These are phyloP conservation scores for Dendrocincla fuliginosa DNA, from an alignment of 2,797 vertebrate genomes.

Conservation along the genomic window DNA sequence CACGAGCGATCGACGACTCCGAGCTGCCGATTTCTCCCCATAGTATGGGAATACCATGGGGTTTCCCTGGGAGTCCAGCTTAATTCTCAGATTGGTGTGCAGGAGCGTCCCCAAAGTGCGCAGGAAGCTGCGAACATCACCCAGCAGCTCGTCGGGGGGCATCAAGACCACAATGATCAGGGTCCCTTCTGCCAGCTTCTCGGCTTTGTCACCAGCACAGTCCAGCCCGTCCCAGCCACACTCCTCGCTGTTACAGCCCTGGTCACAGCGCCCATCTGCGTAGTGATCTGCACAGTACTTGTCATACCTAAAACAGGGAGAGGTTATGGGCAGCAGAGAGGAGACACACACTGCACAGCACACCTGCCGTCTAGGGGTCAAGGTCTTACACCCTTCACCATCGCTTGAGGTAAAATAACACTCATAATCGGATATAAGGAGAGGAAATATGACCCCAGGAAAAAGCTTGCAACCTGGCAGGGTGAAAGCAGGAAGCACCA, in stretches of 20 bases:
- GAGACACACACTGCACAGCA: background rate
- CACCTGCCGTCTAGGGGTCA: no score
- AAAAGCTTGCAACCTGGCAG: background rate
- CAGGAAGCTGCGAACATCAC: conserved; percentile 87
- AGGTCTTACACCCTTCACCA: background rate
- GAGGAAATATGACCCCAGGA: background rate
- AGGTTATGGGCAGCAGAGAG: background rate
- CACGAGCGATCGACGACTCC: conserved; percentile 77
- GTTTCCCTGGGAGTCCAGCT: conserved; percentile 76
- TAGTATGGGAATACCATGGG: conserved; percentile 90
- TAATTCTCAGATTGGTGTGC: conserved; percentile 88
- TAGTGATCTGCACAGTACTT: conserved; percentile 92
- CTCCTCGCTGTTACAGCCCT: conserved; percentile 88
- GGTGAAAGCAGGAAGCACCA: background rate
- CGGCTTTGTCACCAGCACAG: conserved; percentile 79
- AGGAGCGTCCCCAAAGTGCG: conserved; percentile 86
- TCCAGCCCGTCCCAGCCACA: conserved; percentile 95
- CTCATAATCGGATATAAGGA: background rate
- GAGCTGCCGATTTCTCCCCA: conserved; percentile 40
- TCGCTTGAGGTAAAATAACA: background rate
- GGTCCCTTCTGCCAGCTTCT: conserved; percentile 82
- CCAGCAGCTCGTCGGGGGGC: conserved; percentile 86
- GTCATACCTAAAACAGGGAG: conserved; percentile 80
- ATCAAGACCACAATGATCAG: conserved; percentile 90
- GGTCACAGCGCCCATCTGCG: conserved; percentile 85